Percentiles rank a stretch among this genome's conserved stretches.
Conservation (phyloP, 2,113 vertebrate species). For the Rhinoderma darwinii region DNA sequence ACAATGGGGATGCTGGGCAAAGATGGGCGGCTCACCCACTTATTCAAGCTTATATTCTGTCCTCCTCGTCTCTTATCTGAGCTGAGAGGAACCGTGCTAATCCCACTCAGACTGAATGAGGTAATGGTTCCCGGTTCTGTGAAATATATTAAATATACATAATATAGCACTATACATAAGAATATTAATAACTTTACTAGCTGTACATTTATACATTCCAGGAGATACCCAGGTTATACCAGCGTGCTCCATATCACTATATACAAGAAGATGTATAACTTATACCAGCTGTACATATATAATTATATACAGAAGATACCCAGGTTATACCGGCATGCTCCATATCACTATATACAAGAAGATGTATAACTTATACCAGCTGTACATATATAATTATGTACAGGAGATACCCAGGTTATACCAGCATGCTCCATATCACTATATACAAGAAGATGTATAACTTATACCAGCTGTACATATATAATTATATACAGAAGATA, state of each 20-base stretch:
- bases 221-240: background rate
- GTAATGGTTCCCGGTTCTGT: constrained; percentile 29
- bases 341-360: too few relatives aligned
- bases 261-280: background rate
- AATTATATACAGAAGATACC: too few relatives aligned
- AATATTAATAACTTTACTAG: too few relatives aligned
- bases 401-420: background rate
- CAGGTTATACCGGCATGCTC: background rate
- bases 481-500: too few relatives aligned
- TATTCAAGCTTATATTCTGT: constrained; percentile 9
- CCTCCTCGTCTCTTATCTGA: background rate
- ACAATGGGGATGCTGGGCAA: constrained; percentile 66
- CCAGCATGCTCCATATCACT: background rate
- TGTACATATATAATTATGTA: background rate
- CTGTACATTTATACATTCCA: background rate
- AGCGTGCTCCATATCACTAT: background rate
- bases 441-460: background rate
- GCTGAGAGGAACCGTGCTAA: background rate
- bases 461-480: too few relatives aligned
- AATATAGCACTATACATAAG: background rate
- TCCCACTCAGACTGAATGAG: background rate
- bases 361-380: too few relatives aligned
- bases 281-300: background rate
- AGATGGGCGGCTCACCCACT: constrained; percentile 55
- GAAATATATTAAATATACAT: background rate